Conservation (phyloP, 2,113 vertebrate genomes). For the Gavia stellata region DNA sequence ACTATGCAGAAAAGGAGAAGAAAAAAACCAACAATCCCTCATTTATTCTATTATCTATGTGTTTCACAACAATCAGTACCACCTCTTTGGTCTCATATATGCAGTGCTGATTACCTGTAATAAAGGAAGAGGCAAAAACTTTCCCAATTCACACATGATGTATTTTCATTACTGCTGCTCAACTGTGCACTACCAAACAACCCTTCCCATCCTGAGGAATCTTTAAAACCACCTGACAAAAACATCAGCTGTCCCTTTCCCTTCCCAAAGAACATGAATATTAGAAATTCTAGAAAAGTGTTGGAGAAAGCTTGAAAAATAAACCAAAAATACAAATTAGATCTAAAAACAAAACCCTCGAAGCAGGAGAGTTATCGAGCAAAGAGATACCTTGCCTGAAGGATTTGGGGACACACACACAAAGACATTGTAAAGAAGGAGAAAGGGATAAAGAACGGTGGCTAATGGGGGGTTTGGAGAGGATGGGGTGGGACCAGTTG, state of each 20-base stretch:
- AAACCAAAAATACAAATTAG: not conserved
- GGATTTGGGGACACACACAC: not conserved
- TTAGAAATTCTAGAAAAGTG: not conserved
- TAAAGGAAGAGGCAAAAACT: slow-evolving; percentile 61
- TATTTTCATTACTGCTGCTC: slow-evolving; percentile 20
- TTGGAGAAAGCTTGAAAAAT: not conserved
- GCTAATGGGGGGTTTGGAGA: not conserved
- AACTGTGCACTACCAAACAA: not conserved
- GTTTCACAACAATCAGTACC: not conserved
- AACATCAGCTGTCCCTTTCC: not conserved
- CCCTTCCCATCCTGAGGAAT: not conserved
- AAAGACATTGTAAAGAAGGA: not conserved
- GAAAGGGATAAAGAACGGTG: not conserved
- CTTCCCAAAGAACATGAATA: not conserved
- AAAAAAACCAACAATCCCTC: not conserved
- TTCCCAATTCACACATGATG: slow-evolving; percentile 64
- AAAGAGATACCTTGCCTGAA: not conserved
- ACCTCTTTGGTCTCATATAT: not conserved
- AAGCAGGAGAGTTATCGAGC: not conserved
- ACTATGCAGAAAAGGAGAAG: not conserved
- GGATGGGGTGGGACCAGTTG: not conserved
- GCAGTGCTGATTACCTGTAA: not conserved
- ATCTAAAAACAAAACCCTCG: not conserved
- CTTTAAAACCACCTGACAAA: not conserved
- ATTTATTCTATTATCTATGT: not conserved